Evolutionary conservation across 2,888 invertebrate species (phyloP).

Genomic region (Nemoura dubitans): DNA sequence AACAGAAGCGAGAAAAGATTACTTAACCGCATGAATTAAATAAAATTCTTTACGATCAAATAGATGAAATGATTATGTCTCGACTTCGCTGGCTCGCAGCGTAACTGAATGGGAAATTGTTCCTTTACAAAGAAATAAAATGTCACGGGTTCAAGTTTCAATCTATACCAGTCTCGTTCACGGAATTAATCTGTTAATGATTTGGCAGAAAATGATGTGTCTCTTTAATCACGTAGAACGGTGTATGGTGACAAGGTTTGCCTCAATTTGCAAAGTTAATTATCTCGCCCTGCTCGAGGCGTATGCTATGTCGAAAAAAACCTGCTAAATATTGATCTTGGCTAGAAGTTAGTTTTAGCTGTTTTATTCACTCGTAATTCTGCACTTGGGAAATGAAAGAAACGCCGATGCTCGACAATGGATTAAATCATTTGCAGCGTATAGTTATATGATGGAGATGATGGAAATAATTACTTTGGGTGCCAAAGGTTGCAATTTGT

Average conservation of each 20-base stretch:
- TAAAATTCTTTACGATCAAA: not conserved
- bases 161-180: not conserved
- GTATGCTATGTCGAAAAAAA: not conserved
- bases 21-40: not conserved
- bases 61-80: not conserved
- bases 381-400: not conserved
- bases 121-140: not conserved
- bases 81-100: not conserved
- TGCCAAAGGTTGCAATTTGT: too few species aligned
- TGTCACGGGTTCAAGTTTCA: too few species aligned
- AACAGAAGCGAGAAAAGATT: not conserved
- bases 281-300: not conserved
- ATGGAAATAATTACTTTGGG: not conserved
- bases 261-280: not conserved
- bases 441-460: not conserved
- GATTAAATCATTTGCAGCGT: not conserved
- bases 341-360: not conserved
- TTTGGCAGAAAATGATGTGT: not conserved
- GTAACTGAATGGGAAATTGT: not conserved
- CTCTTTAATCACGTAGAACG: not conserved
- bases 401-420: not conserved
- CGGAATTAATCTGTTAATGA: not conserved
- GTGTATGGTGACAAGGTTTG: not conserved
- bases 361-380: not conserved
- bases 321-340: not conserved